phyloP scores from a whole-genome alignment of 2,888 invertebrate species.

The Lissonota sp. region DNA sequence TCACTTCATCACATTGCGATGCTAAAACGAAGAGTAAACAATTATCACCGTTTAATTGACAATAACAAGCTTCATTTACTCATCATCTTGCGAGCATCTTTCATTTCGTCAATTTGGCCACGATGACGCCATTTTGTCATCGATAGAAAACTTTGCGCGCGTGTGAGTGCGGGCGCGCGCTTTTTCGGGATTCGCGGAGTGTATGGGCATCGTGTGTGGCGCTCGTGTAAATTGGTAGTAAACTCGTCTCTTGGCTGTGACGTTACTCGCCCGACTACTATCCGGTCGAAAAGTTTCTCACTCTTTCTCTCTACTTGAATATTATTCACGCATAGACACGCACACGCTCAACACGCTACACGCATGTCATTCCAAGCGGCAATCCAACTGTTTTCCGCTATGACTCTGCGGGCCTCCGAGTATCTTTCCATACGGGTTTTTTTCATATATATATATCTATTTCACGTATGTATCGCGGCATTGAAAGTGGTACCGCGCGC shows the following conservation, averaged over 20 bases:
- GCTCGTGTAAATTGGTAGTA: conserved; percentile 64
- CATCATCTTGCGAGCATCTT: neutral
- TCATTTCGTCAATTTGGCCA: neutral
- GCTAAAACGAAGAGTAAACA: too few species aligned
- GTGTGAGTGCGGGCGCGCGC: conserved; percentile 17
- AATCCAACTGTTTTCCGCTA: conserved; percentile 30
- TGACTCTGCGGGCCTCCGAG: conserved; percentile 35
- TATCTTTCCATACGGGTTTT: conserved; percentile 53
- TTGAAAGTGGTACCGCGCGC: conserved; percentile 49
- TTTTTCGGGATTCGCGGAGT: conserved; percentile 11
- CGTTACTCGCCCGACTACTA: conserved; percentile 46
- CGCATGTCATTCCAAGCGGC: neutral
- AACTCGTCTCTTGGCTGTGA: conserved; percentile 51
- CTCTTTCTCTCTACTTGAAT: conserved; percentile 49
- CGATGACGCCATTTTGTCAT: conserved; percentile 51
- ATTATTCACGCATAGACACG: conserved; percentile 12
- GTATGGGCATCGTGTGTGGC: conserved; percentile 61
- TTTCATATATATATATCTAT: neutral
- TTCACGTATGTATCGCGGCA: neutral
- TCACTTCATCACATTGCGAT: too few species aligned
- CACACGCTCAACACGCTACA: neutral
- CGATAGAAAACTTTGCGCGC: conserved; percentile 53
- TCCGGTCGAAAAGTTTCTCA: conserved; percentile 44
- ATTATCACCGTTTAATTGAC: too few species aligned
- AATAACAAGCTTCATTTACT: neutral